These are phyloP conservation scores for Drosophila pseudoobscura DNA, from an alignment of 1,140 invertebrate genomes.

Conservation along the genomic window DNA sequence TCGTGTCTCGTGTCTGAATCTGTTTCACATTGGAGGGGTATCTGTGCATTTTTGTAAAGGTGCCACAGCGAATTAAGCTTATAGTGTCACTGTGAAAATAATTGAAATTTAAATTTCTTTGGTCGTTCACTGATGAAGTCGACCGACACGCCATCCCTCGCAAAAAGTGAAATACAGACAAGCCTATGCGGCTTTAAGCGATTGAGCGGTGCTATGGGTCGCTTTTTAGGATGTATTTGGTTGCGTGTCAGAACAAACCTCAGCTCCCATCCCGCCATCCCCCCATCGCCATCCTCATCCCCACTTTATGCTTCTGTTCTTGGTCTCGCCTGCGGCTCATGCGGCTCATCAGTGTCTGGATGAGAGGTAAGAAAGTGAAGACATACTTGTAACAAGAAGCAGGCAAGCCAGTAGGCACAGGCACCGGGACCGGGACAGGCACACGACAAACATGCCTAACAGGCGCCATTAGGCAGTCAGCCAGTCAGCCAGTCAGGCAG, in stretches of 20 bases:
- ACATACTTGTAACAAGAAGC: constrained; percentile 31
- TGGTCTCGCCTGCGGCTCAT: constrained; percentile 28
- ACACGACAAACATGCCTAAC: constrained; percentile 50
- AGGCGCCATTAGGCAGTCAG: constrained; percentile 58
- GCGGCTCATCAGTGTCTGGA: constrained; percentile 32
- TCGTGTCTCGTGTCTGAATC: not conserved
- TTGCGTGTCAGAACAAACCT: constrained; percentile 10
- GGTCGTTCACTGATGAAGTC: constrained; percentile 19
- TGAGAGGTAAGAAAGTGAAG: constrained; percentile 30
- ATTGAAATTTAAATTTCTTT: constrained; percentile 57
- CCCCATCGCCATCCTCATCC: no score
- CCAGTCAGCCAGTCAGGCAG: constrained; percentile 37
- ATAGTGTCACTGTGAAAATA: constrained; percentile 43
- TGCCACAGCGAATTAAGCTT: constrained; percentile 41
- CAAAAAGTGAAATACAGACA: not conserved
- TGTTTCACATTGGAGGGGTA: not conserved
- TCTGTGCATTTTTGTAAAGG: constrained; percentile 13
- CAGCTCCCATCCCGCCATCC: not conserved
- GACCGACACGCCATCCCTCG: constrained; percentile 9
- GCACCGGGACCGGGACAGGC: not conserved
- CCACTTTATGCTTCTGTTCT: not conserved
- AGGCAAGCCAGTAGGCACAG: not conserved
- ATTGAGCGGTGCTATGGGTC: constrained; percentile 9
- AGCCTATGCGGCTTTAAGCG: constrained; percentile 23
- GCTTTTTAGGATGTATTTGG: constrained; percentile 17